These are phyloP conservation scores for Hyperoodon ampullatus DNA, from an alignment of 2,113 vertebrate genomes.

Conservation along the genomic window DNA sequence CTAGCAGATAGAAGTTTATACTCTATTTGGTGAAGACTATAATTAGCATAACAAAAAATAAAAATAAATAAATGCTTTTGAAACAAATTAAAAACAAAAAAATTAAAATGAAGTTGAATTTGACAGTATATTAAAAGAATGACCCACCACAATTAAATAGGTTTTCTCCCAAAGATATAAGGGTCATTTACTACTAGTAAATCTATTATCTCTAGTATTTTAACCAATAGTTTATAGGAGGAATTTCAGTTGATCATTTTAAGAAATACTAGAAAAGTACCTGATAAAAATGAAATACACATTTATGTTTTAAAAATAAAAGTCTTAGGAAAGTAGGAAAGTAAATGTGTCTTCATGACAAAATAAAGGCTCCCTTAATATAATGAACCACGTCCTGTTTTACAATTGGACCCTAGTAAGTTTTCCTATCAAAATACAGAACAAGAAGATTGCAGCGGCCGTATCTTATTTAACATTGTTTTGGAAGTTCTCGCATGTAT, in stretches of 20 bases:
- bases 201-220: not conserved
- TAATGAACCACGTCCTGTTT: not conserved
- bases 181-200: not conserved
- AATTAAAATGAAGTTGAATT: not conserved
- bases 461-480: not conserved
- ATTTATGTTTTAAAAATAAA: conserved; percentile 6
- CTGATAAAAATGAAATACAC: not conserved
- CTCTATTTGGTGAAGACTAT: too few species aligned
- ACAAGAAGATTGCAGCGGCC: not conserved
- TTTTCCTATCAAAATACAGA: not conserved
- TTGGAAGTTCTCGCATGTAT: not conserved
- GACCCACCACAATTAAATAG: not conserved
- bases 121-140: not conserved
- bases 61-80: too few species aligned
- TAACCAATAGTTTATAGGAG: not conserved
- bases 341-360: not conserved
- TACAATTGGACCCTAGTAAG: not conserved
- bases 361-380: not conserved
- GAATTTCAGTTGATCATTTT: not conserved
- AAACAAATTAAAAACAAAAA: too few species aligned
- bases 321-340: not conserved
- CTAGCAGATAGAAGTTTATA: too few species aligned
- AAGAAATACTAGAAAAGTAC: not conserved
- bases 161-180: not conserved
- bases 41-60: too few species aligned